phyloP scores from a whole-genome alignment of 1,140 invertebrate genomes.

The Neotoxoptera formosana region DNA sequence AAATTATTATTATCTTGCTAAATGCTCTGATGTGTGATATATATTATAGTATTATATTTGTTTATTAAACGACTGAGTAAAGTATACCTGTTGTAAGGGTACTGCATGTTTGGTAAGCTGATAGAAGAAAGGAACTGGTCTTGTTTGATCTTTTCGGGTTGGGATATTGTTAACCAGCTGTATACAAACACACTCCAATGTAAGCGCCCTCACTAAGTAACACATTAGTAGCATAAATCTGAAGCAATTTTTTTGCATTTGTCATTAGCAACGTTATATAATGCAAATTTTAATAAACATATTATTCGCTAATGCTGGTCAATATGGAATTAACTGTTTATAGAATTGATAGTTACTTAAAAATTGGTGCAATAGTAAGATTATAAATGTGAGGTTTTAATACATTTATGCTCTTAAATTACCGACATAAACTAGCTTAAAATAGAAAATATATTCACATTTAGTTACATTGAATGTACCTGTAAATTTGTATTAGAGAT shows the following conservation, averaged over 20 bases:
- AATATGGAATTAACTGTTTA: conserved; percentile 1
- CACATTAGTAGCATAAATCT: conserved; percentile 58
- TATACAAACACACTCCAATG: conserved; percentile 57
- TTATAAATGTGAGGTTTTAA: conserved; percentile 32
- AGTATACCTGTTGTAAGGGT: conserved; percentile 44
- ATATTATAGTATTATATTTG: conserved; percentile 1
- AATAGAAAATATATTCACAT: conserved; percentile 26
- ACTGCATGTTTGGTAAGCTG: conserved; percentile 54
- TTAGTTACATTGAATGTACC: not conserved
- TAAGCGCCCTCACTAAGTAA: conserved; percentile 58
- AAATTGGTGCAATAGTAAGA: not conserved
- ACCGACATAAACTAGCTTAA: conserved; percentile 18
- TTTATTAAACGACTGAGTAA: not conserved
- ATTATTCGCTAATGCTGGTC: conserved; percentile 39
- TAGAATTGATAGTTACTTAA: not conserved
- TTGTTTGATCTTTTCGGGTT: conserved; percentile 54
- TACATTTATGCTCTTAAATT: not conserved
- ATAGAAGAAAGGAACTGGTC: conserved; percentile 53
- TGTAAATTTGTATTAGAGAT: not conserved
- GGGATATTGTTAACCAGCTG: conserved; percentile 56
- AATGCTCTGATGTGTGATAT: not conserved
- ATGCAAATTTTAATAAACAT: conserved; percentile 51
- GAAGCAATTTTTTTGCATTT: conserved; percentile 57
- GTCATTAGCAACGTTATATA: conserved; percentile 53
- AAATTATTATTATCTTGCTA: not conserved